Conservation (phyloP, 2,113 vertebrate genomes). For the Rattus rattus region DNA sequence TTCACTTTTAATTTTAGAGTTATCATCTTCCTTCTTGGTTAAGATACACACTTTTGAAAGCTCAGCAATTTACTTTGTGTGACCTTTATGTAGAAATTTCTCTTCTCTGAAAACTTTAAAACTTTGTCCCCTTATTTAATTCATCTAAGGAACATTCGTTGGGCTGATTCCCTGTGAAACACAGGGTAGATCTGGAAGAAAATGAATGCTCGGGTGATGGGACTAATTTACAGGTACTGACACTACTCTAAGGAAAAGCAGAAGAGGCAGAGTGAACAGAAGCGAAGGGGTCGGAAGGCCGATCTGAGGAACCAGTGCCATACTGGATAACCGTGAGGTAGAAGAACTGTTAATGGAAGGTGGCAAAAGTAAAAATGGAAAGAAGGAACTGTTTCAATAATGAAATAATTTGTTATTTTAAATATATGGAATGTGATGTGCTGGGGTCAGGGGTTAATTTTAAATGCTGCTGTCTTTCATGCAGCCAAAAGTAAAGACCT, state of each 20-base stretch:
- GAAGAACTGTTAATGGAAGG: neutral
- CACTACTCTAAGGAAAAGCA: neutral
- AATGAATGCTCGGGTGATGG: neutral
- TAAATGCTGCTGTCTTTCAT: neutral
- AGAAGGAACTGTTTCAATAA: neutral
- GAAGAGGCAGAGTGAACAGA: neutral
- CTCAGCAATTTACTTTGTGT: slow-evolving; percentile 22
- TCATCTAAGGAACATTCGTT: neutral
- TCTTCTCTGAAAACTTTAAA: neutral
- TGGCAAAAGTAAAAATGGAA: neutral
- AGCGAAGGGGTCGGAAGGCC: neutral
- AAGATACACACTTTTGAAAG: slow-evolving; percentile 46
- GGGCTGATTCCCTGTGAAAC: neutral
- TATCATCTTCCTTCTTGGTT: slow-evolving; percentile 54
- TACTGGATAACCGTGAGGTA: neutral
- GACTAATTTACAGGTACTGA: neutral
- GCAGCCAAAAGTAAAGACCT: neutral
- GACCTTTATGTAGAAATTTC: slow-evolving; percentile 41
- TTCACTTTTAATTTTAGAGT: slow-evolving; percentile 54
- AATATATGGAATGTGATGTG: slow-evolving; percentile 5
- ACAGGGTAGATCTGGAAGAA: neutral
- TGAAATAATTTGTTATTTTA: neutral
- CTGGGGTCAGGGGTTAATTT: neutral
- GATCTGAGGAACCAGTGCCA: neutral
- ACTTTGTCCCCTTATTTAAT: slow-evolving; percentile 12